Base-by-base conservation (phyloP, 2,113 vertebrate genomes). In the Mesembrinibis cayennensis region DNA sequence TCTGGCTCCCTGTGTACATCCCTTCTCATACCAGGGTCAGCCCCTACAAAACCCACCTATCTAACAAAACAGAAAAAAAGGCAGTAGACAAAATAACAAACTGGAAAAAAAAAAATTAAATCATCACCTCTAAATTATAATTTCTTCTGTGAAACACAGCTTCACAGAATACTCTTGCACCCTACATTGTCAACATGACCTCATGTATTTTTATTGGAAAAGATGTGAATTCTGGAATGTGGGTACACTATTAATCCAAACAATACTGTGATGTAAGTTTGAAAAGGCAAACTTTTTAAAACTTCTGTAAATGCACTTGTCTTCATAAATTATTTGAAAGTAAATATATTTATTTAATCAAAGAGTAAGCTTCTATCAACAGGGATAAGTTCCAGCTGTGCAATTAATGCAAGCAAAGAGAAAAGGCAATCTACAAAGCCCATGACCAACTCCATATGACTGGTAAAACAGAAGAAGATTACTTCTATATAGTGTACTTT, bases 391-490 rank as follows among this genome's bases (percentile, higher is more conserved):
- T 71, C 34, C 36, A 93, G 34, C 20, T 84, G 52, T 56, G 34
- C 27, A 82, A 65, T 52, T 56, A 77, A 86, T 19, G 40, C 58
- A 72, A 49, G 40, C 52, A 65, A n/a, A 62, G 55, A 95, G 73
- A 90, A 94, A 79, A 94, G 13, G 26, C 65, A 63, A 59, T 73
- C 88, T 91, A 50, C 44, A 91, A 77, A 91, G 82, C 38, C 80
- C 40, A 18, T 67, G 78, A 89, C 70, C n/a, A 58, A 91, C 74
- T 89, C 74, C 84, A 53, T 52, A 38, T 38, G 82, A 97, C n/a
- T 58, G 11, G 30, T 91, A 95, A 95, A 95, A 92, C 0, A 71
- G 81, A 95, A 96, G 26, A 88, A 95, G 96, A 95, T 84, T 92
- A 93, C 55, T 72, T 82, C 65, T 87, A 91, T 76, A 87, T 42